phyloP scores from a whole-genome alignment of 2,797 vertebrate genomes.

The Micromesistius poutassou region DNA sequence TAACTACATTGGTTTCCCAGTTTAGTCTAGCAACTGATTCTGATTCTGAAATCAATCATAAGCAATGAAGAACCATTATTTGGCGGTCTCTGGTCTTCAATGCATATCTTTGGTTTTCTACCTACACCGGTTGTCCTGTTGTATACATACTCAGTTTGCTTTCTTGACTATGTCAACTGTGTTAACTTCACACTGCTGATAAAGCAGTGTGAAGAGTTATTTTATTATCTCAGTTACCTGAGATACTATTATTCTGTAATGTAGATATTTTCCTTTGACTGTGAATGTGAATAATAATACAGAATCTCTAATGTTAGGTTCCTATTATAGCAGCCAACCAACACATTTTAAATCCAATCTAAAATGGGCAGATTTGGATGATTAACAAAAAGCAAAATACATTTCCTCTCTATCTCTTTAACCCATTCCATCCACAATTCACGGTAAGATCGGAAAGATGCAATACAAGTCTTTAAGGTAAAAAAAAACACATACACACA shows the following conservation, averaged over 20 bases:
- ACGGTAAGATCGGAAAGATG: slow-evolving; percentile 57
- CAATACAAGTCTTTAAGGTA: slow-evolving; percentile 25
- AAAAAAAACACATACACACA: slow-evolving; percentile 25
- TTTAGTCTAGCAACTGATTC: no score
- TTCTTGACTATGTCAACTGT: background rate
- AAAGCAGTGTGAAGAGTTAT: no score
- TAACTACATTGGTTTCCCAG: background rate
- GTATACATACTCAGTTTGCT: no score
- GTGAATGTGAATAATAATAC: background rate
- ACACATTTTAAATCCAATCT: slow-evolving; percentile 18
- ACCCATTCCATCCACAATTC: slow-evolving; percentile 43
- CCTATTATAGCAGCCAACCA: slow-evolving; percentile 9
- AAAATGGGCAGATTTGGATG: slow-evolving; percentile 52
- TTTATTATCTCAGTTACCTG: background rate
- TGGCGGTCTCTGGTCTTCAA: no score
- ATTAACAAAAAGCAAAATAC: slow-evolving; percentile 44
- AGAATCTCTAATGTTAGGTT: background rate
- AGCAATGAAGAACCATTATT: background rate
- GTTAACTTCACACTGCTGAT: no score
- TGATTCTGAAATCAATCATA: background rate
- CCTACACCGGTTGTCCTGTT: no score
- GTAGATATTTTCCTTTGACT: background rate
- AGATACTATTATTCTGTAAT: background rate
- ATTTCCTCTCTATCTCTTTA: slow-evolving; percentile 22
- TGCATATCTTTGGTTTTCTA: no score